Percentiles rank a stretch among this genome's conserved stretches.
These are phyloP conservation scores for Rhysida immarginata DNA, from an alignment of 1,140 invertebrate species.

Conservation along the genomic window DNA sequence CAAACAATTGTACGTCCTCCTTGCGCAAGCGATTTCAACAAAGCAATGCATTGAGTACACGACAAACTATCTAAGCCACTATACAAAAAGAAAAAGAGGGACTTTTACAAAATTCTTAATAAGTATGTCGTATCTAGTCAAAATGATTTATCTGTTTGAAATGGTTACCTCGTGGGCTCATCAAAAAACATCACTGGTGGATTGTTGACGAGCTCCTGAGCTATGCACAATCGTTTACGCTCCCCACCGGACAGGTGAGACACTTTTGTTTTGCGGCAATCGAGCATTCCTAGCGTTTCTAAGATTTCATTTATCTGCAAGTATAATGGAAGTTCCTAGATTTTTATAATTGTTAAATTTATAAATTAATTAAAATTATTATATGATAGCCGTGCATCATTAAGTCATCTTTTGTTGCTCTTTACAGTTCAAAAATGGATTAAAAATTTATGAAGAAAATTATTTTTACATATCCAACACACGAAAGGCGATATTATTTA, in stretches of 20 bases:
- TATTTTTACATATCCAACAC: too few species aligned
- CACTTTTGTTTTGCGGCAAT: constrained; percentile 60
- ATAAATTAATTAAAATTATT: too few species aligned
- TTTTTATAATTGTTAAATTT: too few species aligned
- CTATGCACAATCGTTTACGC: constrained; percentile 80
- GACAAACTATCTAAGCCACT: constrained; percentile 75
- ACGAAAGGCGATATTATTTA: too few species aligned
- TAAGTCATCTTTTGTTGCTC: too few species aligned
- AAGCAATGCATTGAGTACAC: constrained; percentile 60
- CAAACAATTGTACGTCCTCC: constrained; percentile 87
- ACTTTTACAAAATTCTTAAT: neutral
- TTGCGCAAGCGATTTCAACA: constrained; percentile 59
- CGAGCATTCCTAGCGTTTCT: constrained; percentile 67
- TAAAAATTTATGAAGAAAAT: too few species aligned
- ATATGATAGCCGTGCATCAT: too few species aligned
- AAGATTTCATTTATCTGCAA: constrained; percentile 78
- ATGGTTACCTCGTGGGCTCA: constrained; percentile 80
- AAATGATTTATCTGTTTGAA: too few species aligned
- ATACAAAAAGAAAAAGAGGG: constrained; percentile 3
- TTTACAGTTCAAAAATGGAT: too few species aligned
- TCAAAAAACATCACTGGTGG: constrained; percentile 95
- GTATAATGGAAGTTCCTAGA: constrained; percentile 9
- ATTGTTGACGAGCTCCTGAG: constrained; percentile 88
- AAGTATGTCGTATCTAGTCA: neutral
- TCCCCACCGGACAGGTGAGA: constrained; percentile 79